Base-by-base conservation (phyloP, 2,888 invertebrate genomes). In the Drepana falcataria region DNA sequence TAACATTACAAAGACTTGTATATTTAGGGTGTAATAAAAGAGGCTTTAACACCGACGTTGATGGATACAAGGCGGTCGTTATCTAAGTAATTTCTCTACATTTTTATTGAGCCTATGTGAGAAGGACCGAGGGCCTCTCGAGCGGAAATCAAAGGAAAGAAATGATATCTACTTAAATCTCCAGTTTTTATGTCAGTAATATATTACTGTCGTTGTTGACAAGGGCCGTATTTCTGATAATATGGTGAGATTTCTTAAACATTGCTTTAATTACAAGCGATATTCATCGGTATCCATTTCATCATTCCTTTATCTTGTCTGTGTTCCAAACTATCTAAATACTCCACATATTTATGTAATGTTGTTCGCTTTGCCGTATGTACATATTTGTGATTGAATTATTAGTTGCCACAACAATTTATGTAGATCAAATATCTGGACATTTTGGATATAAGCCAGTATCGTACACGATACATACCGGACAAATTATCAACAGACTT, bases 131-230 rank as follows among this genome's bases (percentile, higher is more conserved):
- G 74, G 68, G 73, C 74, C 73, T 75, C 69, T 73, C 68, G 65
- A 75, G 73, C 83, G 86, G 84, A 87, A 87, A 86, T 80, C 75
- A 76, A 84, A 85, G 87, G 83, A 79, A 75, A 85, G 81, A 76
- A 78, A 77, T 79, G 78, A 76, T 88, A 90, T 91, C 90, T 81
- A 69, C 69, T 75, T 73, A 66, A 86, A 90, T 90, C 86, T 90
- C 71, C 66, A 81, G 79, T 76, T 78, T 89, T 89, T 86, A 87
- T 85, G 89, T 86, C 85, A 79, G 85, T 79, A 77, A 89, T 90
- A 89, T 83, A 81, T 90, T 87, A 88, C 83, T 79, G 82, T 83
- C 85, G 71, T 60, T 65, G 76, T 80, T 78, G 79, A 83, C 83
- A 69, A 63, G 77, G 64, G 70, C 80, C 79, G 63, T 84, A 85